Base-by-base conservation (phyloP, 2,797 vertebrate genomes). In the Notolabrus celidotus region DNA sequence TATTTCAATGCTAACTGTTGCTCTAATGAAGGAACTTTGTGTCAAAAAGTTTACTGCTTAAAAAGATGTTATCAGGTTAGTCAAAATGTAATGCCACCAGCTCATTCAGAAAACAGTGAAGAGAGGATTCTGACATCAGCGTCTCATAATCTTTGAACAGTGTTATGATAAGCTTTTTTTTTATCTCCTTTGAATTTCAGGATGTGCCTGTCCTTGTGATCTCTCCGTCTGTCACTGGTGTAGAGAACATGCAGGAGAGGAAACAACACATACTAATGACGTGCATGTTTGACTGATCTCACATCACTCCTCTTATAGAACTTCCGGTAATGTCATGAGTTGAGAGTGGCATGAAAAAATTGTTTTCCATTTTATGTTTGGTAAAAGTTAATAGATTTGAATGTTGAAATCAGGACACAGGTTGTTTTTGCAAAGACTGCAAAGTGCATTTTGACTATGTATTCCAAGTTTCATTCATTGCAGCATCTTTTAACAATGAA, bases 151-250 rank as follows among this genome's bases (percentile, higher is more conserved):
- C 22, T 57, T 33, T 17, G 27, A 33, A 20, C 23, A 23, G 19
- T 15, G 7, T 0, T 14, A 0, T 36, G 77, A 77, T 71, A 65
- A 61, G 23, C 23, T 17, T 19, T 6, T n/a, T 36, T 36, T 46
- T 72, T 69, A 84, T 86, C 79, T 36, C 5, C 19, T 38, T 20
- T 47, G 20, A 38, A 23, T 63, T 58, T 80, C 81, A 79, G 36
- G 59, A 79, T 63, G 77, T 84, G 72, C 69, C 12, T 68, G 82
- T 79, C 69, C 67, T 77, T 73, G 68, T 60, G 77, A 63, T 70
- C 65, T 22, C 16, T 57, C 17, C 33, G 42, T n/a, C 20, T 19
- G 29, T 49, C 23, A 0, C 52, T 67, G 49, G 4, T 58, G 60
- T n/a, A 72, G 70, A 62, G 23, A 74, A 80, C 11, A 66, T 79